These are phyloP conservation scores for Brenthis daphne DNA, from an alignment of 2,888 invertebrate species.

Conservation along the genomic window DNA sequence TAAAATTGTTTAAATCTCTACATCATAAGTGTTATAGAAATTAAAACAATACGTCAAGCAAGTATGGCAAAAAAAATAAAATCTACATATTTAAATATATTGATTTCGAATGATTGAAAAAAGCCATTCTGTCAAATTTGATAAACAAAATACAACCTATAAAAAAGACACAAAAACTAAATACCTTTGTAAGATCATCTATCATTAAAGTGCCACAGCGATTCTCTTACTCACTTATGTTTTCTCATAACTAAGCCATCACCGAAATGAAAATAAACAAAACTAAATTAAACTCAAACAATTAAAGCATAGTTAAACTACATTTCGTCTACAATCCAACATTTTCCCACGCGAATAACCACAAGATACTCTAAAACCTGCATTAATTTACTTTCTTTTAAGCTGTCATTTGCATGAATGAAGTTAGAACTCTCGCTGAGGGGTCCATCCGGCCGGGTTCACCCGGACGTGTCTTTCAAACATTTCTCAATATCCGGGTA, in stretches of 20 bases:
- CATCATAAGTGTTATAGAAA: too few relatives aligned
- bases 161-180: too few relatives aligned
- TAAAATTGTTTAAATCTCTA: too few relatives aligned
- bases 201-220: too few relatives aligned
- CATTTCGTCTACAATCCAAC: constrained; percentile 4
- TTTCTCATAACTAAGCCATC: background rate
- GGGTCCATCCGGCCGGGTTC: constrained; percentile 14
- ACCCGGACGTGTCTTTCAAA: constrained; percentile 20
- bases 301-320: constrained; percentile 3
- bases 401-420: constrained; percentile 34
- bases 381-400: constrained; percentile 35
- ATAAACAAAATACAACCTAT: too few relatives aligned
- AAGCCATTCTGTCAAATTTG: too few relatives aligned
- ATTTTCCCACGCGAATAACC: constrained; percentile 24
- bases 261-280: background rate
- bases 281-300: background rate
- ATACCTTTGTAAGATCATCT: too few relatives aligned
- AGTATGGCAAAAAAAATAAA: too few relatives aligned
- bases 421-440: constrained; percentile 22
- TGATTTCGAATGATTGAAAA: too few relatives aligned
- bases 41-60: too few relatives aligned
- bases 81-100: too few relatives aligned
- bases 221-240: background rate
- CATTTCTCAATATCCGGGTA: constrained; percentile 10
- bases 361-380: constrained; percentile 25